A percentile compares a stretch with the other conserved stretches of the same genome.
Evolutionary conservation across 2,113 vertebrate genomes (phyloP).

Genomic region (Hyperopisus bebe): DNA sequence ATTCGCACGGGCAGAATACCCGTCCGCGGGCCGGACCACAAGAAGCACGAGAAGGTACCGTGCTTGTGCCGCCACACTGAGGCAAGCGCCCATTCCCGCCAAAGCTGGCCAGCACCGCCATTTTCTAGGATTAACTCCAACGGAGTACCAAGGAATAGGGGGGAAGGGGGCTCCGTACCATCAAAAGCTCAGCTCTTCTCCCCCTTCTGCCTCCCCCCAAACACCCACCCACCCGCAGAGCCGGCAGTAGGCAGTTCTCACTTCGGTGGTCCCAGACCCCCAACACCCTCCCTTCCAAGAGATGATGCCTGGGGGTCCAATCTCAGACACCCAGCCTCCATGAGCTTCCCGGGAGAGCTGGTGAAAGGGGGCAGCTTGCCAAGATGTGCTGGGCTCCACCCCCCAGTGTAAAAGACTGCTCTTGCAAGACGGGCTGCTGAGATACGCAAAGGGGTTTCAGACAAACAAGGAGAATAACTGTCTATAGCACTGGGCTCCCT

Average conservation of each 20-base stretch:
- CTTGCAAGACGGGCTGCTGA: not conserved
- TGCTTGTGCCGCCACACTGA: not conserved
- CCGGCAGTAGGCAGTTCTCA: conserved; percentile 14
- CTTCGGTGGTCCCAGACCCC: not conserved
- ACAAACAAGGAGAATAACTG: not conserved
- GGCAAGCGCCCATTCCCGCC: not conserved
- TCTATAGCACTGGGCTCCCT: not conserved
- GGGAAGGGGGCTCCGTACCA: conserved; percentile 44
- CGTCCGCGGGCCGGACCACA: not conserved
- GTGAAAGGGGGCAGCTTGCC: conserved; percentile 6
- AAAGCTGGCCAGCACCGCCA: conserved; percentile 30
- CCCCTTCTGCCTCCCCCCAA: conserved; percentile 28
- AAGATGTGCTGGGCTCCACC: not conserved
- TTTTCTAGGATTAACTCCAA: conserved; percentile 55
- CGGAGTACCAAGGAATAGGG: conserved; percentile 30
- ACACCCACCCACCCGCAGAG: conserved; percentile 8
- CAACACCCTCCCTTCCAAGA: not conserved
- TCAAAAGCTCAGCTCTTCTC: conserved; percentile 46
- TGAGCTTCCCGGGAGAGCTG: conserved; percentile 11
- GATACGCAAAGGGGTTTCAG: not conserved
- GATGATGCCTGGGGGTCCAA: conserved; percentile 19
- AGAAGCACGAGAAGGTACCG: not conserved
- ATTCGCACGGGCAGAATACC: not conserved
- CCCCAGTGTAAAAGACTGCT: not conserved
- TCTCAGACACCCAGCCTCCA: conserved; percentile 20